Base-by-base conservation (phyloP, 1,140 invertebrate genomes). In the Eurosta solidaginis region DNA sequence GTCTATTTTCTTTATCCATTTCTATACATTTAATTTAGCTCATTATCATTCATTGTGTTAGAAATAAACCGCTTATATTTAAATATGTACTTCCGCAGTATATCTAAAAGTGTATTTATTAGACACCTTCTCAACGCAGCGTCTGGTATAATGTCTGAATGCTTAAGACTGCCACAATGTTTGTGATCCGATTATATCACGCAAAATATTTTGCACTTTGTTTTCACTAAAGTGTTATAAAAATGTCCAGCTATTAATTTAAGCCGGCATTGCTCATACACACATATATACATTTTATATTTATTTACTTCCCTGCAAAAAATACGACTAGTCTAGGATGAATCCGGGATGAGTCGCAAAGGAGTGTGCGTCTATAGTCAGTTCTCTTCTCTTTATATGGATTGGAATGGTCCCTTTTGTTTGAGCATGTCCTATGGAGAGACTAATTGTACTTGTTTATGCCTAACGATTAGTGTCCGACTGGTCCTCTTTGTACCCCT, bases 171-270 rank as follows among this genome's bases (percentile, higher is more conserved):
- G 36, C 59, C 59, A 33, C 59, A 68, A 68, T 68, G 59, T 68
- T 33, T 68, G n/a, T n/a, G 40, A 68, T 68, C 59, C 59, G 59
- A 68, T 68, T 68, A 68, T 68, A n/a, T 20, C n/a, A 42, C 33
- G 59, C n/a, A 40, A 68, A 68, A 68, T 68, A 42, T 68, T 68
- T 68, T 33, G 33, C 59, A 68, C 59, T 68, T 68, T 68, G 25
- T 22, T 68, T 68, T 68, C 59, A 17, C 36, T 17, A 59, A 54
- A 22, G 59, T 68, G 59, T 68, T 29, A 42, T 40, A 68, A 68
- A 68, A 68, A 68, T 68, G 59, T 68, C 59, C 59, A 33, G 40
- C 59, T 40, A 68, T 68, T 68, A 68, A 68, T 68, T 68, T 68
- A 17, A 27, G n/a, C 33, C 59, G 40, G 40, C 59, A 36, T 36